These are phyloP conservation scores for Lepidonotus clava DNA, from an alignment of 2,888 invertebrate genomes.

Conservation along the genomic window DNA sequence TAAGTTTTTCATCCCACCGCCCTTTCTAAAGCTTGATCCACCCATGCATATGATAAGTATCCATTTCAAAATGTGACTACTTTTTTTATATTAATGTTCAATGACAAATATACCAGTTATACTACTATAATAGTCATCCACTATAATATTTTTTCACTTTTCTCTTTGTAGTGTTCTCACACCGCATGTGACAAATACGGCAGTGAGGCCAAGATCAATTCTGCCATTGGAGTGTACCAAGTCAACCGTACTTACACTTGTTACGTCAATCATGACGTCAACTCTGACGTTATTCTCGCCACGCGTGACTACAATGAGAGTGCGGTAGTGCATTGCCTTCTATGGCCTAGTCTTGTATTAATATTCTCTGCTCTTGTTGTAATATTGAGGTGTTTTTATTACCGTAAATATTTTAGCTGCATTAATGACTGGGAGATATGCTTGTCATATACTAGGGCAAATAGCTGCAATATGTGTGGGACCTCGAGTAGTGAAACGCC, in stretches of 20 bases:
- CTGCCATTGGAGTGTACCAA: background rate
- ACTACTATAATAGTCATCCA: no score
- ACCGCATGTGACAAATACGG: background rate
- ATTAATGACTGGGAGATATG: background rate
- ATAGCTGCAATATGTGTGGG: background rate
- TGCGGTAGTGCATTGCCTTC: background rate
- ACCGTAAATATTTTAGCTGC: background rate
- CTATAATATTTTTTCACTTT: no score
- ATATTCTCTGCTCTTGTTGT: background rate
- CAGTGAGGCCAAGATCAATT: background rate
- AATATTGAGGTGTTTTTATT: background rate
- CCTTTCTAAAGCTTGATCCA: no score
- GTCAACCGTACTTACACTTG: background rate
- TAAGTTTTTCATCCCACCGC: no score
- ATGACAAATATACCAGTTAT: no score
- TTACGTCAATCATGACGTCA: background rate
- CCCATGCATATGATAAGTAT: no score
- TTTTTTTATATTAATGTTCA: no score
- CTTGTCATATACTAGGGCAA: background rate
- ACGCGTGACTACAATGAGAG: background rate
- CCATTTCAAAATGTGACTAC: no score
- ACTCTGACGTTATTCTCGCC: background rate
- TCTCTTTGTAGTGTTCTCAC: background rate
- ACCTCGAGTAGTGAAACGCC: background rate
- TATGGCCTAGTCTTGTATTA: background rate